Evolutionary conservation across 2,797 vertebrate species (phyloP).

Genomic region (Rallus crepitans): DNA sequence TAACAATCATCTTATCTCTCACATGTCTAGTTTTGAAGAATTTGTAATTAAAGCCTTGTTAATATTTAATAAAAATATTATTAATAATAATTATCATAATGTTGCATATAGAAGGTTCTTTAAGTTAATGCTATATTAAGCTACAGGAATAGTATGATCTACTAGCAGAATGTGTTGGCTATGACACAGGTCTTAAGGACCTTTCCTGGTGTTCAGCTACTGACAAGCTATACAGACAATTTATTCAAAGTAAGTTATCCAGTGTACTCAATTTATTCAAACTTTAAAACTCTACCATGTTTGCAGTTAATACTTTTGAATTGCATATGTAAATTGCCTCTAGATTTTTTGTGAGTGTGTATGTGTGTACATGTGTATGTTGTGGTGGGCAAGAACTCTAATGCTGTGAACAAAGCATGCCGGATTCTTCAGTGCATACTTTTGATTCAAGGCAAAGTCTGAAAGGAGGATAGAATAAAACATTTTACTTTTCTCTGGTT

Average conservation of each 20-base stretch:
- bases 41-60: background rate
- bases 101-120: background rate
- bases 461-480: background rate
- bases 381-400: background rate
- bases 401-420: background rate
- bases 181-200: background rate
- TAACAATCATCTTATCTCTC: background rate
- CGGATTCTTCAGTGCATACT: background rate
- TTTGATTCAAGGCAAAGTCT: background rate
- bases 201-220: background rate
- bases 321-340: background rate
- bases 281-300: background rate
- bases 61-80: background rate
- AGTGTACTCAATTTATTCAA: background rate
- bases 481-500: background rate
- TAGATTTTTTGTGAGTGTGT: background rate
- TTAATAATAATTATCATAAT: background rate
- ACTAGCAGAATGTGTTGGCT: background rate
- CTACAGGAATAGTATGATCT: background rate
- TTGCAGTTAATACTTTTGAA: background rate
- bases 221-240: background rate
- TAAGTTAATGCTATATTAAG: background rate
- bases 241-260: background rate
- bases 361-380: too few relatives aligned
- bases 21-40: background rate